Evolutionary conservation across 2,113 vertebrate species (phyloP).

Genomic region (Nothobranchius kuhntae): DNA sequence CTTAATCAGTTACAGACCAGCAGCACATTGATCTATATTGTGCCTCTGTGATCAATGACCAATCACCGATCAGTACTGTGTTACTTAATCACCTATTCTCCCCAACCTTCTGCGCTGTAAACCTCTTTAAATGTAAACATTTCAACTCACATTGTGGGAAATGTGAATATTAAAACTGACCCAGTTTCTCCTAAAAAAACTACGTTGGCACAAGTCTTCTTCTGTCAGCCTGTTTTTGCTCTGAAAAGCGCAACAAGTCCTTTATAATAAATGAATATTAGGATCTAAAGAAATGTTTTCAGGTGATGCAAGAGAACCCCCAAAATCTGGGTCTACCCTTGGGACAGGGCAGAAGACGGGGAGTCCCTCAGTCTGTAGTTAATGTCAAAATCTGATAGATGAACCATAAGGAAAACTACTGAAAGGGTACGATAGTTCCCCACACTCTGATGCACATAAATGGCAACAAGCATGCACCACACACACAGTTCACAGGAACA

Average conservation of each 20-base stretch:
- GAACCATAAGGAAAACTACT: not conserved
- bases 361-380: not conserved
- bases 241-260: not conserved
- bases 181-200: not conserved
- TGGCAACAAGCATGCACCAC: conserved; percentile 4
- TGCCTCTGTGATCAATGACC: conserved; percentile 5
- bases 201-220: not conserved
- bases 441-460: conserved; percentile 2
- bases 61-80: not conserved
- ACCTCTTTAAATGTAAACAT: not conserved
- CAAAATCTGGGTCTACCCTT: not conserved
- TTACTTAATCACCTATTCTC: too few species aligned
- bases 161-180: not conserved
- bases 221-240: conserved; percentile 2
- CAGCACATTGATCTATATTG: not conserved
- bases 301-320: not conserved
- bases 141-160: not conserved
- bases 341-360: conserved; percentile 1
- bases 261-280: conserved; percentile 8
- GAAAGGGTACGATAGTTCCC: not conserved
- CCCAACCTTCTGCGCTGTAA: not conserved
- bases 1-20: not conserved
- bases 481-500: conserved; percentile 1
- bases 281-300: conserved; percentile 4
- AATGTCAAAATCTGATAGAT: conserved; percentile 1